A percentile compares a stretch with the other conserved stretches of the same genome.
Evolutionary conservation across 2,113 vertebrate species (phyloP).

Genomic region (Bufo gargarizans): DNA sequence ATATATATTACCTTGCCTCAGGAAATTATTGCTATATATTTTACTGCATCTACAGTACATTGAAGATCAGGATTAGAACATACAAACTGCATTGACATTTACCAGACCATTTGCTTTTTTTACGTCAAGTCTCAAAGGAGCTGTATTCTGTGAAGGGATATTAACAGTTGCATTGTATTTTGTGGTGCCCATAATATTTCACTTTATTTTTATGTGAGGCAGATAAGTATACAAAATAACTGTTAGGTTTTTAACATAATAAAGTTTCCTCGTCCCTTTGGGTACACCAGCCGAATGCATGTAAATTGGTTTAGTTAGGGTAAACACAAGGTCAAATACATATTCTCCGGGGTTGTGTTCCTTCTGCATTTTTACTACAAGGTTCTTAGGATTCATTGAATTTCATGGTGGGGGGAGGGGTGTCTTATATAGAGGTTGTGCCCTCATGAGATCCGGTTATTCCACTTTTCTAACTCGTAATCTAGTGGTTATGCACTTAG

Average conservation of each 20-base stretch:
- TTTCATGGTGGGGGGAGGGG: background rate
- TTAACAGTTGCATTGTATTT: slow-evolving; percentile 53
- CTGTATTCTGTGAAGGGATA: slow-evolving; percentile 63
- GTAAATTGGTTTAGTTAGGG: slow-evolving; percentile 16
- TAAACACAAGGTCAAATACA: background rate
- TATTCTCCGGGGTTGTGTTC: slow-evolving; percentile 9
- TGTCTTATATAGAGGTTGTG: background rate
- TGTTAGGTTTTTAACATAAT: slow-evolving; percentile 25
- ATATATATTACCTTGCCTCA: slow-evolving; percentile 82
- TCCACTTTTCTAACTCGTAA: background rate
- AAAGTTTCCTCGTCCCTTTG: slow-evolving; percentile 24
- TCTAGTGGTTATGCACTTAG: background rate
- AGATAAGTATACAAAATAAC: slow-evolving; percentile 37
- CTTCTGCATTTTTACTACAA: background rate
- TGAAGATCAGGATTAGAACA: slow-evolving; percentile 80
- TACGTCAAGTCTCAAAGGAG: slow-evolving; percentile 67
- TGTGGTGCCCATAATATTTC: slow-evolving; percentile 42
- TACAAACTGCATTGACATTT: slow-evolving; percentile 83
- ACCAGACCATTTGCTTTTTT: slow-evolving; percentile 75
- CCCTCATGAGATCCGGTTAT: too few species aligned
- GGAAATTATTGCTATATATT: slow-evolving; percentile 88
- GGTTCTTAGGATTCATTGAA: background rate
- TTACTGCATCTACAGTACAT: slow-evolving; percentile 80
- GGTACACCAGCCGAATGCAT: slow-evolving; percentile 22
- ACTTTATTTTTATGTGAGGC: slow-evolving; percentile 47